Conservation (phyloP, 2,888 invertebrate genomes). For the Drosophila pseudotalamancana region DNA sequence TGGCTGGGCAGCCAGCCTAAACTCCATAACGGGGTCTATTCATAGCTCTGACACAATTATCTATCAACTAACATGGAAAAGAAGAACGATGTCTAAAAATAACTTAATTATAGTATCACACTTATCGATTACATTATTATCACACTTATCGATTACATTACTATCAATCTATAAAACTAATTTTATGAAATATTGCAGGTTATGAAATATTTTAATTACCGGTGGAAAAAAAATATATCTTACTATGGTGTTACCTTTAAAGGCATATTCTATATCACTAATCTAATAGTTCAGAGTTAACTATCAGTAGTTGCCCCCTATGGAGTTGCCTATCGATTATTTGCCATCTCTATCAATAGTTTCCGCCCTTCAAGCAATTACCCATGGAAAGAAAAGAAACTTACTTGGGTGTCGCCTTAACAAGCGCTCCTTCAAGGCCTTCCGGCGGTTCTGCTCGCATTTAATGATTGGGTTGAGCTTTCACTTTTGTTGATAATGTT, state of each 20-base stretch:
- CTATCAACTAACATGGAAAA: neutral
- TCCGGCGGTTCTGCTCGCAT: conserved; percentile 25
- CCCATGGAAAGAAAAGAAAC: neutral
- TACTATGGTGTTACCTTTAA: too few species aligned
- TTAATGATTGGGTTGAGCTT: conserved; percentile 57
- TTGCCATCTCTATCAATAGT: too few species aligned
- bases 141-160: neutral
- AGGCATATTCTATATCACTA: too few species aligned
- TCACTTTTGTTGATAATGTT: conserved; percentile 61
- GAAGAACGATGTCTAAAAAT: too few species aligned
- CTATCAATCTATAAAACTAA: neutral
- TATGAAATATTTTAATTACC: too few species aligned
- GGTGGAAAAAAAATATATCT: too few species aligned
- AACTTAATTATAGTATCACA: too few species aligned
- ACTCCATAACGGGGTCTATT: conserved; percentile 3
- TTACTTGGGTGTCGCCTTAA: conserved; percentile 6
- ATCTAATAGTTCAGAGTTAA: neutral
- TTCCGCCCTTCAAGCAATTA: conserved; percentile 10
- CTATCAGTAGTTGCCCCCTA: neutral
- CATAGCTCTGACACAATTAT: neutral
- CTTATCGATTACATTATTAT: neutral
- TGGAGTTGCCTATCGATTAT: neutral
- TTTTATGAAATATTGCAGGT: neutral
- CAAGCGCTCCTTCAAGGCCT: conserved; percentile 22
- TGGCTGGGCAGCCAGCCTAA: conserved; percentile 19